Conservation (phyloP, 2,797 vertebrate species). For the Sebastes itinus region DNA sequence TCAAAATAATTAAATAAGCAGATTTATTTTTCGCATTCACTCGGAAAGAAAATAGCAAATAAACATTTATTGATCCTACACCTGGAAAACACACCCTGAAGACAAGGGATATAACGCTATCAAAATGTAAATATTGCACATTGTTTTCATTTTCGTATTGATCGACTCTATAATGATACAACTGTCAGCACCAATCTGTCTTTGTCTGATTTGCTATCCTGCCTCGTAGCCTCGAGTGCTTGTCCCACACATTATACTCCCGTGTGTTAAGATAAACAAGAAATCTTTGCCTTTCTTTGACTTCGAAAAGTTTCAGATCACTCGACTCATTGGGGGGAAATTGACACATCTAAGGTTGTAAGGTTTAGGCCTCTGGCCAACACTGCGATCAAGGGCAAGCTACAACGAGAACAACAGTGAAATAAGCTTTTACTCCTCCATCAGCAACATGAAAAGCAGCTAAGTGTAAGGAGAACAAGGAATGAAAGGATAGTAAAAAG, state of each 20-base stretch:
- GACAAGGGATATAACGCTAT: conserved; percentile 25
- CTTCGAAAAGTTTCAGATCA: neutral
- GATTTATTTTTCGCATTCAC: conserved; percentile 18
- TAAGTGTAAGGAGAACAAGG: conserved; percentile 1
- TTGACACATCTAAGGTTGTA: neutral
- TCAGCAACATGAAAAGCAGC: conserved; percentile 18
- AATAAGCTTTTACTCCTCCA: conserved; percentile 1
- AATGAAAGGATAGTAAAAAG: neutral
- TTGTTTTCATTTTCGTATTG: conserved; percentile 8
- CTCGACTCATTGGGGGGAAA: neutral
- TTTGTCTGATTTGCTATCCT: conserved; percentile 11
- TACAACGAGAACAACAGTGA: conserved; percentile 11
- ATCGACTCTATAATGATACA: neutral
- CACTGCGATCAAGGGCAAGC: neutral
- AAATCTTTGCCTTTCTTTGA: neutral
- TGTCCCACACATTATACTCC: neutral
- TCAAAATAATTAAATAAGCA: conserved; percentile 10
- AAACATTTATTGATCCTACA: conserved; percentile 25
- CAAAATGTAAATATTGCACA: conserved; percentile 37
- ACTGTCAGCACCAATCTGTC: conserved; percentile 8
- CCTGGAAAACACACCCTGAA: conserved; percentile 8
- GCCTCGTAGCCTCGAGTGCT: neutral
- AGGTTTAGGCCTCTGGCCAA: conserved; percentile 11
- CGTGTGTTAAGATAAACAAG: neutral
- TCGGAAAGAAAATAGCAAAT: conserved; percentile 4